Percentiles rank a stretch among this genome's conserved stretches.
Conservation (phyloP, 1,140 invertebrate species). For the Drosophila teissieri region DNA sequence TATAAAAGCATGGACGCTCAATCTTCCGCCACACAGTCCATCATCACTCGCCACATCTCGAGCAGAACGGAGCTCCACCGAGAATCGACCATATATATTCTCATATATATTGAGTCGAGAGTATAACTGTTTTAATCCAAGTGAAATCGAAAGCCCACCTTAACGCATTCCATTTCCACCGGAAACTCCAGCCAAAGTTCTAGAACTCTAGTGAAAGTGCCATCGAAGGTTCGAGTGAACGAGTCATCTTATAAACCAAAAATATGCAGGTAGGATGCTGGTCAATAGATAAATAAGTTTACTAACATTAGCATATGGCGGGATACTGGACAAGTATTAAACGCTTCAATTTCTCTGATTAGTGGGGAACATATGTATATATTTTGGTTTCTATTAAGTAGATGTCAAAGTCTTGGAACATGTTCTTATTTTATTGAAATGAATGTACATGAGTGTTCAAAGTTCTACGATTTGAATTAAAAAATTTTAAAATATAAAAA, state of each 20-base stretch:
- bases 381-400: neutral
- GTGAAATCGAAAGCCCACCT: conserved; percentile 6
- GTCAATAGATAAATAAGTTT: neutral
- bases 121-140: neutral
- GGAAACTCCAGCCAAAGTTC: conserved; percentile 24
- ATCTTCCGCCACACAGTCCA: conserved; percentile 75
- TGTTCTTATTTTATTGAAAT: no score
- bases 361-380: neutral
- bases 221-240: conserved; percentile 21
- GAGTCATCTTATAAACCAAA: conserved; percentile 6
- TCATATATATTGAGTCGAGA: neutral
- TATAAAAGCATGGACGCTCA: conserved; percentile 77
- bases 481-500: neutral
- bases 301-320: neutral
- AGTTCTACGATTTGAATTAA: no score
- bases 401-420: no score
- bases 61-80: conserved; percentile 41
- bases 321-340: neutral
- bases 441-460: no score
- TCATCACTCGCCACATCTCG: conserved; percentile 70
- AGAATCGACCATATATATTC: conserved; percentile 13
- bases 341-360: neutral
- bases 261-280: conserved; percentile 43
- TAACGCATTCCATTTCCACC: conserved; percentile 2
- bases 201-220: conserved; percentile 47